Base-by-base conservation (phyloP, 2,888 invertebrate genomes). In the Perithous albicinctus region DNA sequence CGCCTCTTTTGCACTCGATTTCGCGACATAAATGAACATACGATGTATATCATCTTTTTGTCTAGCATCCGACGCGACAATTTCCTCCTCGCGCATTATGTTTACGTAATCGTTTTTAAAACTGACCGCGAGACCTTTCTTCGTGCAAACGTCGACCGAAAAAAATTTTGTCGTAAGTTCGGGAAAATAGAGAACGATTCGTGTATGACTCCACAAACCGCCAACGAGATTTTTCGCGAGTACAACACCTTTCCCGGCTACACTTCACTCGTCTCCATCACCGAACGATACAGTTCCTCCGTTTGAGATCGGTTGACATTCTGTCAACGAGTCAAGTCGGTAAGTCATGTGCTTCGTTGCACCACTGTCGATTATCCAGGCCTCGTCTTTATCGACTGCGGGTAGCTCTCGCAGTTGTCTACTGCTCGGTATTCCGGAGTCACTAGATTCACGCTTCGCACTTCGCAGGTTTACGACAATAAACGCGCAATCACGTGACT, bases 1-100 rank as follows among this genome's bases (percentile, higher is more conserved):
- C 12, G 63, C 82, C 26, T 82, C 82, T 32, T 51, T 67, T 0
- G 20, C 1, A 6, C 38, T 35, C 1, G 29, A 3, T 41, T 51
- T 64, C 15, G n/a, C 38, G 4, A 78, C 79, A 63, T 43, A 59
- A 10, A 86, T 78, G 1, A 87, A 54, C 84, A 87, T 85, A 2
- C 85, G 74, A 66, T 85, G 54, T 1, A 69, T 69, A 0, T 69
- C 26, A 7, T 54, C 26, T 0, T 23, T n/a, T 38, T 54, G 54
- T 12, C 7, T n/a, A 0, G 54, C 38, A 5, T 54, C 69, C 2
- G 38, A 23, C 0, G 54, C 54, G 3, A 69, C 51, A 2, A 18
- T 35, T 5, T 20, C 8, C 0, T 1, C n/a, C 2, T n/a, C 38
- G 6, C 35, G 12, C 23, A 23, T 23, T 0, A 67, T n/a, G 1